A percentile compares a stretch with the other conserved stretches of the same genome.
phyloP scores from a whole-genome alignment of 1,140 invertebrate species.

The Archegozetes longisetosus region DNA sequence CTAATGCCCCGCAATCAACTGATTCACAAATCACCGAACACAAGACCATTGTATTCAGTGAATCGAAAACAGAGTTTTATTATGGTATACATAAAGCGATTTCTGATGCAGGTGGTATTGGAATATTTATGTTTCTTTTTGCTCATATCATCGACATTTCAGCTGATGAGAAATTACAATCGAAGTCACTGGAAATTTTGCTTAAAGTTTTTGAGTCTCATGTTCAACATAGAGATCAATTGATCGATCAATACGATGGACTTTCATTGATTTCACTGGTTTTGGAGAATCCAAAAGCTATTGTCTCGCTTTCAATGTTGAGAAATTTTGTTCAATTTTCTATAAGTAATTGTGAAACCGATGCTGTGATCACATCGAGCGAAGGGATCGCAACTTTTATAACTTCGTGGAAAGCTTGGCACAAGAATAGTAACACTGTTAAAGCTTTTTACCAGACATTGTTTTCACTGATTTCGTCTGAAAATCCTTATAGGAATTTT shows the following conservation, averaged over 20 bases:
- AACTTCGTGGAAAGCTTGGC: slow-evolving; percentile 14
- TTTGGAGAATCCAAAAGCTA: background rate
- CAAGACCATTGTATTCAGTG: background rate
- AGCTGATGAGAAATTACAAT: background rate
- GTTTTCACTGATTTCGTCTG: background rate
- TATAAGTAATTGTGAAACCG: background rate
- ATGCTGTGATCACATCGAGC: slow-evolving; percentile 1
- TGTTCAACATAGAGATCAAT: slow-evolving; percentile 1
- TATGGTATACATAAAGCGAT: background rate
- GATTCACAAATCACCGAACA: background rate
- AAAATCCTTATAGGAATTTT: slow-evolving; percentile 1
- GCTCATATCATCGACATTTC: slow-evolving; percentile 11
- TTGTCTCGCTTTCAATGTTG: background rate
- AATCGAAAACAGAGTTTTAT: background rate
- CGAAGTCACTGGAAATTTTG: slow-evolving; percentile 8
- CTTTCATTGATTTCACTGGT: background rate
- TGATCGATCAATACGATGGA: background rate
- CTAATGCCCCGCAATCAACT: background rate
- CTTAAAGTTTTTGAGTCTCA: slow-evolving; percentile 4
- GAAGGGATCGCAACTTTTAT: slow-evolving; percentile 4
- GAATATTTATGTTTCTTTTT: slow-evolving; percentile 12
- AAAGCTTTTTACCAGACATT: slow-evolving; percentile 8
- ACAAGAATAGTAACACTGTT: background rate
- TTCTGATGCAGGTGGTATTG: slow-evolving; percentile 11
- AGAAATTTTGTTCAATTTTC: slow-evolving; percentile 1